Evolutionary conservation across 2,113 vertebrate species (phyloP), one percentile per base, ranked within the genome.

Genomic region (Lepus timidus): DNA sequence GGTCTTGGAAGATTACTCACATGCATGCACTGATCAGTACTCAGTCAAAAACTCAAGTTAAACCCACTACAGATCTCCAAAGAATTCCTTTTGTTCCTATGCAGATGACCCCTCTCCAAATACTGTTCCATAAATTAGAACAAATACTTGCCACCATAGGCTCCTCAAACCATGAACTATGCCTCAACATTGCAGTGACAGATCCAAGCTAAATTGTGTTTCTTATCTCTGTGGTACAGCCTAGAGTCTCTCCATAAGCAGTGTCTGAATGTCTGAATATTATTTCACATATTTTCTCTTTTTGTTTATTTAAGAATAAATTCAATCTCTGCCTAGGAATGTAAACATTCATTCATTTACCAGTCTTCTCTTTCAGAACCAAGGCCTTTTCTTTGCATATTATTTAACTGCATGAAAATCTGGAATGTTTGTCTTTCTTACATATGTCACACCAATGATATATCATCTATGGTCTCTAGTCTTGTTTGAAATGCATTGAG

Each of bases 281-380:
- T 29, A 49, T 33, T 88, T 71, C 44, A 81, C 44, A 33, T 25
- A 52, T 92, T 74, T 91, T 95, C 70, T 82, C 36, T 83, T 85
- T 91, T 94, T 74, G 83, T 33, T 85, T 25, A 83, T 14, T 52
- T 74, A 86, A 33, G 25, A 44, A 44, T 44, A 44, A 44, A 44
- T 44, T 44, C 44, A 44, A 44, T 44, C 44, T 44, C 44, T 44
- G 44, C 44, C 44, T 84, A 74, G n/a, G 12, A 85, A 29, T 76
- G 44, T 49, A 76, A 92, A 83, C 9, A 89, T 84, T 29, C 16
- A 39, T 31, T 91, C 20, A 85, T 16, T 89, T 90, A 82, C 17
- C 23, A 93, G 58, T 81, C 36, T 84, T 70, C 85, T 61, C 13
- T n/a, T 51, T 64, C 1, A 89, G 13, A 89, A 68, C 36, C 27